Evolutionary conservation across 2,888 invertebrate genomes (phyloP), one percentile per base, ranked within the genome.

Genomic region (Seira ritae): DNA sequence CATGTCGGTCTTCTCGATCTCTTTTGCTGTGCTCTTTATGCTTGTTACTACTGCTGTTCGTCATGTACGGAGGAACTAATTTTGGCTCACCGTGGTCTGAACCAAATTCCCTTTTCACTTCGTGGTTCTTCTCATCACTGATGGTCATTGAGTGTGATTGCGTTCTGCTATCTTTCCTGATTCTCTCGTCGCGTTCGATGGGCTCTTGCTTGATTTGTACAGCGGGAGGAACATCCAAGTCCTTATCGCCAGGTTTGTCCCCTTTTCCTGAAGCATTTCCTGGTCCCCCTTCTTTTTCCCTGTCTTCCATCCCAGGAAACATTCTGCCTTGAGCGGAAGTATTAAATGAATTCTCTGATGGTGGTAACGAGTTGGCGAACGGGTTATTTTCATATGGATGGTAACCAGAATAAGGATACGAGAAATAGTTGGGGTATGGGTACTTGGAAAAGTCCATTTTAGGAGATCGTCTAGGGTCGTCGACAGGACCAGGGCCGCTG

Each of bases 401-500:
- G 72, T 85, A 79, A 71, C 77, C 84, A 2, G 85, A 77, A 55
- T 86, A 87, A 8, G 88, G 88, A 50, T 85, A 83, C 23, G 85
- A 86, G 46, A 85, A 88, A 31, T 87, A 87, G 55, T 86, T 87
- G 55, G 87, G 86, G 2, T 86, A 88, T 8, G 87, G 84, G 70
- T 86, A 88, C 78, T 88, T 88, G 4, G 87, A 73, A 69, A 86
- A 89, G 71, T 88, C 89, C 66, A 87, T 82, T 85, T 88, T 88
- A 8, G 89, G 88, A 22, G 89, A 88, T 46, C 87, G 80, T 55
- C 88, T 71, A 0, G 74, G 37, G 2, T 86, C 83, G 0, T 84
- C 85, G 37, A 2, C 15, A 62, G 72, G 65, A 22, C 24, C 37
- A 42, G 42, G 42, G 12, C 42, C 42, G 1, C n/a, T n/a, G 12